Evolutionary conservation across 2,888 invertebrate species (phyloP), one percentile per base, ranked within the genome.

Genomic region (Papilio protenor): DNA sequence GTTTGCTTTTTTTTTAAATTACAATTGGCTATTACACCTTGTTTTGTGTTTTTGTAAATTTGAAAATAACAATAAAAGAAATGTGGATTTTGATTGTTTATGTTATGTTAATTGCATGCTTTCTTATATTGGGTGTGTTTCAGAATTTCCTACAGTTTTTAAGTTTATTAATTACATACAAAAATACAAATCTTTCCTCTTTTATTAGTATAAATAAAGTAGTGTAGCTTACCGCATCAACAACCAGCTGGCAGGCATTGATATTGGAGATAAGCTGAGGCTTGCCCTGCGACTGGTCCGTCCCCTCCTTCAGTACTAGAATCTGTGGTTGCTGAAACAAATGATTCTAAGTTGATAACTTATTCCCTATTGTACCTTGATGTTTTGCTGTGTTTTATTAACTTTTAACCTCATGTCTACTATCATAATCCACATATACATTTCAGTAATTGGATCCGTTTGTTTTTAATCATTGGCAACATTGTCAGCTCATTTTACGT

Each of bases 251-350:
- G 90, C 99, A 99, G 33, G 99, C 99, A 96, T 98, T 99, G 91
- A 99, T 99, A 92, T 99, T 99, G 76, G 99, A 99, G 84, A 99
- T 96, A 79, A 99, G 95, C 92, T 99, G 99, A 0, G 98, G 97
- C 89, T 98, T 98, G 80, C 99, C 99, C 92, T 99, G 99, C 0
- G 97, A 97, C 86, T 97, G 96, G 91, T 99, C 99, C 6, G 99
- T 99, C 80, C 99, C 99, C 94, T 99, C 99, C 95, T 98, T 99
- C 88, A 99, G 95, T 80, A 99, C 95, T 87, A 99, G 96, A 85
- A 99, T 99, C 95, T 99, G 99, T 83, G 99, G 98, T 97, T 99
- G 99, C 99, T 98, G 92, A 0, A 93, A 78, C 33, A 12, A 33
- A 33, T 33, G 3, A 33, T 33, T 2, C 6, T 12, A 52, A 52